Conservation (phyloP, 2,797 vertebrate genomes). For the Petrocephalus schoutedeni region DNA sequence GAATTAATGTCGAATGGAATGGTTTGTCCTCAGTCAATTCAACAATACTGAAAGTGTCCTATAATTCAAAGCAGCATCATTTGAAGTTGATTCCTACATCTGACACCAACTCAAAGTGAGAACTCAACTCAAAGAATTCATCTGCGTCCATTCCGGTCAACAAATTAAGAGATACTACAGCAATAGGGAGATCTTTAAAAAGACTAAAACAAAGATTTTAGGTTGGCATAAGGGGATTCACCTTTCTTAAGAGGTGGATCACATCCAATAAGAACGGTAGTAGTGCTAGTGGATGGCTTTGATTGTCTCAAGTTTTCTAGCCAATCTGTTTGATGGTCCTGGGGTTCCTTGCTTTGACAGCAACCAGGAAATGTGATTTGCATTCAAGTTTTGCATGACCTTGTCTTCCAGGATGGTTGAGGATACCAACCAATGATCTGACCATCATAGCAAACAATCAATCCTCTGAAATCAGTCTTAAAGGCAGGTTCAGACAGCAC, state of each 20-base stretch:
- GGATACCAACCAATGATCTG: background rate
- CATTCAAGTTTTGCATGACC: background rate
- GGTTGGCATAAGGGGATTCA: background rate
- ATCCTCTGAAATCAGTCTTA: background rate
- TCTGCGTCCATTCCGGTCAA: background rate
- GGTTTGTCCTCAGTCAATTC: background rate
- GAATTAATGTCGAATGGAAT: background rate
- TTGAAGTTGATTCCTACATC: background rate
- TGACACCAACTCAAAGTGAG: background rate
- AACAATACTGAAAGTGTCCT: background rate
- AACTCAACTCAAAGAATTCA: background rate
- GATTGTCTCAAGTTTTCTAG: background rate
- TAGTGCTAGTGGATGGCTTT: background rate
- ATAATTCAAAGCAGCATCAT: background rate
- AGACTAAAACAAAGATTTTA: too few species aligned
- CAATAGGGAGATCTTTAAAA: background rate
- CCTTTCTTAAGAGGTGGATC: background rate
- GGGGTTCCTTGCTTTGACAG: background rate
- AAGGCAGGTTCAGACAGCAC: background rate
- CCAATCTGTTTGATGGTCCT: background rate
- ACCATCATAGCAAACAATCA: background rate
- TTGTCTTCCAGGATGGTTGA: background rate
- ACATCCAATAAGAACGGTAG: background rate
- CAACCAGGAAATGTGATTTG: background rate
- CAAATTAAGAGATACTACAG: background rate